A percentile compares a stretch with the other conserved stretches of the same genome.
Evolutionary conservation across 1,140 invertebrate genomes (phyloP).

Genomic region (Aricia agestis): DNA sequence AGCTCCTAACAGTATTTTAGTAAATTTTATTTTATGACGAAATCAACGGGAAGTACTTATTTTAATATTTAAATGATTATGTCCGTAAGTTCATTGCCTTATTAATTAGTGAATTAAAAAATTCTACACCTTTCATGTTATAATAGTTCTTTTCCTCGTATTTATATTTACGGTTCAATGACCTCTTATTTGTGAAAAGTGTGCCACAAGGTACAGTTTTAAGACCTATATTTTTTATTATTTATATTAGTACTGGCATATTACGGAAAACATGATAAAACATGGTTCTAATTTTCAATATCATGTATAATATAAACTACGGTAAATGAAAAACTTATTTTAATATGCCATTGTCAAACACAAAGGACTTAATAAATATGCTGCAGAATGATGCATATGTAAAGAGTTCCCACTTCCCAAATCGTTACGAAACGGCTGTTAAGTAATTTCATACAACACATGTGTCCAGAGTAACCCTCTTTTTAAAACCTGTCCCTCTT

Average conservation of each 20-base stretch:
- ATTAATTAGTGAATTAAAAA: neutral
- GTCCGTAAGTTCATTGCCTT: neutral
- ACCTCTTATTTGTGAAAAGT: neutral
- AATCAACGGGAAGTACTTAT: conserved; percentile 1
- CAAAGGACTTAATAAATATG: too few relatives aligned
- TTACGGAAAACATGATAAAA: too few relatives aligned
- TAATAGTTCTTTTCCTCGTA: neutral
- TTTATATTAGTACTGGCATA: neutral
- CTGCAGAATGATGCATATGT: too few relatives aligned
- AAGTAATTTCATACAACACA: conserved; percentile 14
- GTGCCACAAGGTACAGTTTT: conserved; percentile 6
- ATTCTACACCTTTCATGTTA: neutral
- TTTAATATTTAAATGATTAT: neutral
- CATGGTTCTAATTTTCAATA: too few relatives aligned
- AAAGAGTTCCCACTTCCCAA: neutral
- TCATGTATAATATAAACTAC: too few relatives aligned
- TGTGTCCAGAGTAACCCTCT: conserved; percentile 12
- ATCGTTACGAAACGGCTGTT: neutral
- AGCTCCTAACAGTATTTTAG: conserved; percentile 8
- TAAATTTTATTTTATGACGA: neutral
- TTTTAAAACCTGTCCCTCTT: conserved; percentile 14
- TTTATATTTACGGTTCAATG: neutral
- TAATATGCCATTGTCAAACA: too few relatives aligned
- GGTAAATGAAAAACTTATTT: too few relatives aligned
- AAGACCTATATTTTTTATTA: neutral